Evolutionary conservation across 2,113 vertebrate genomes (phyloP), one percentile per base, ranked within the genome.

Genomic region (Pelecanus crispus): DNA sequence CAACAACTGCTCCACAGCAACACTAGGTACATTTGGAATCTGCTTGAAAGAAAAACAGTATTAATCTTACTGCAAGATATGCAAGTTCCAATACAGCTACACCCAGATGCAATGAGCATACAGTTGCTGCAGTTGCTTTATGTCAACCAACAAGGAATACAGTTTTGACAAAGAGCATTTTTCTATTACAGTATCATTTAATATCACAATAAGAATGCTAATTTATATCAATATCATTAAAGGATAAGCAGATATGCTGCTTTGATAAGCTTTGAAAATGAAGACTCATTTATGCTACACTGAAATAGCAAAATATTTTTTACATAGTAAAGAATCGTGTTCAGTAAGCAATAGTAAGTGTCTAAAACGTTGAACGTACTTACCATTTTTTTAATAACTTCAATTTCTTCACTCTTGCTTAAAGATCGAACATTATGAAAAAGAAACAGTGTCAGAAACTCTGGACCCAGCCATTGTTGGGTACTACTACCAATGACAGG

Each of bases 381-480:
- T 95, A 99, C 99, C 99, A 98, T 98, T 92, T 98, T 97, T 86
- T 98, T 98, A 82, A 99, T 98, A 85, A 99, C 96, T 91, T 97
- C 79, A 14, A 96, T 97, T 98, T 99, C 99, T 98, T 99, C 99
- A 17, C 96, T 98, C 94, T 97, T 98, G 93, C 97, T 97, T 94
- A 99, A 98, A 1, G 99, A 98, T 36, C 63, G 98, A 93, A 99
- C 97, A 5, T 97, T 97, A 97, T 99, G 99, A 97, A 99, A 99
- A 80, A 99, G 98, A 98, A 99, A 99, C 97, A 99, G 98, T 1
- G 99, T 99, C 95, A 99, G 98, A 83, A 99, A 98, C 97, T 99
- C 99, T 7, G 99, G 98, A 26, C 98, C 98, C 94, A 99, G 93
- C 99, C 99, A 99, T 78, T 99, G 99, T 81, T 99, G 99, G 47